These are phyloP conservation scores for Physocephala rufipes DNA, from an alignment of 2,888 invertebrate species.

Conservation along the genomic window DNA sequence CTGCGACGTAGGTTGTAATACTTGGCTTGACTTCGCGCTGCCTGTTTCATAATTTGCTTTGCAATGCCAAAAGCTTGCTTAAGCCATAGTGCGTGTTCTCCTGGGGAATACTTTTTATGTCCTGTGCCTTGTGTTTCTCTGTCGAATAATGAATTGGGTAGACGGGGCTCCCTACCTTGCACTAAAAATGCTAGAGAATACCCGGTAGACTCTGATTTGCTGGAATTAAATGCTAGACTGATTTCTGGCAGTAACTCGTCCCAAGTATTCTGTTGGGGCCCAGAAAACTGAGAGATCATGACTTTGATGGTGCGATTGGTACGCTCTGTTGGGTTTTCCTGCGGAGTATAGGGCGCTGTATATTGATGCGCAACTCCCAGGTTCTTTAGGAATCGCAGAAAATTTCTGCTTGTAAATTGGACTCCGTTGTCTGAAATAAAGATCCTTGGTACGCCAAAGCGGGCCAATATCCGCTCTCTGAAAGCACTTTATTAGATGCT, in stretches of 20 bases:
- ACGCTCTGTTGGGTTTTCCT: not conserved
- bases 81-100: slow-evolving; percentile 11
- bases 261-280: not conserved
- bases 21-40: not conserved
- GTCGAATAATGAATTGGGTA: slow-evolving; percentile 4
- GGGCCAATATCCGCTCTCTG: slow-evolving; percentile 25
- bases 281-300: not conserved
- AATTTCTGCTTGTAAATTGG: not conserved
- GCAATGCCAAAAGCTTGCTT: not conserved
- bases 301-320: not conserved
- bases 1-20: slow-evolving; percentile 1
- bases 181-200: slow-evolving; percentile 1
- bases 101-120: not conserved
- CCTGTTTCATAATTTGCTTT: not conserved
- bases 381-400: not conserved
- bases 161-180: slow-evolving; percentile 1
- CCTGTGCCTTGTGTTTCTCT: not conserved
- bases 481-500: slow-evolving; percentile 2
- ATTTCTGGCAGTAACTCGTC: slow-evolving; percentile 21
- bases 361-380: not conserved
- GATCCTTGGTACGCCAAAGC: slow-evolving; percentile 25
- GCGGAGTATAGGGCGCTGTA: not conserved
- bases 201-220: slow-evolving; percentile 7
- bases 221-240: slow-evolving; percentile 23
- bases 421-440: not conserved